Evolutionary conservation across 2,113 vertebrate genomes (phyloP), one percentile per base, ranked within the genome.

Genomic region (Heteronetta atricapilla): DNA sequence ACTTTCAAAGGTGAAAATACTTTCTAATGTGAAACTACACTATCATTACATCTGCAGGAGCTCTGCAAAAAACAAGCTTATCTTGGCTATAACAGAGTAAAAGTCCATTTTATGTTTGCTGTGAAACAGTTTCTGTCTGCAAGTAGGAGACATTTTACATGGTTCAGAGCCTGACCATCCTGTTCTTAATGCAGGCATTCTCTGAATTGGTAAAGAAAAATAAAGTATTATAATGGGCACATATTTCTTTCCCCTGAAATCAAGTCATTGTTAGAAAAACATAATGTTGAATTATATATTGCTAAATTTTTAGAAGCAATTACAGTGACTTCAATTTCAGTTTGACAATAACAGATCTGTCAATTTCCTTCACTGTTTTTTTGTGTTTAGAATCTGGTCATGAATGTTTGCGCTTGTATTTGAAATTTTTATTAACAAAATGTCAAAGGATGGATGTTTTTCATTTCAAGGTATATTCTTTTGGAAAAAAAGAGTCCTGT

Each of bases 191-290:
- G 74, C 42, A 82, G 42, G n/a, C 86, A 70, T 89, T 82, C 86
- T 80, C 94, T 75, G 80, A 94, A 74, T 82, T 52, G 64, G 80
- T 85, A 88, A 93, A 82, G 95, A 79, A 88, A 74, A 93, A 84
- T 53, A 90, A 88, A 93, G 67, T 80, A 58, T 44, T 63, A 46
- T 79, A 93, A 89, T 76, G 82, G 46, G 28, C 42, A 85, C 10
- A 23, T 92, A 87, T 90, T 93, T 97, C 64, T 93, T 93, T 82
- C 48, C 59, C 36, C 60, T 74, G 38, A 78, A 91, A 95, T 88
- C 77, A 87, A 93, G 67, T 69, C 36, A 79, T 96, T 96, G 82
- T 78, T 90, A 85, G 53, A 96, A 74, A 96, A 91, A 95, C 21
- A 48, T n/a, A 92, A 90, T 0, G 29, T 55, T 80, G 63, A 88